phyloP scores from a whole-genome alignment of 1,140 invertebrate species.

The Ips typographus region DNA sequence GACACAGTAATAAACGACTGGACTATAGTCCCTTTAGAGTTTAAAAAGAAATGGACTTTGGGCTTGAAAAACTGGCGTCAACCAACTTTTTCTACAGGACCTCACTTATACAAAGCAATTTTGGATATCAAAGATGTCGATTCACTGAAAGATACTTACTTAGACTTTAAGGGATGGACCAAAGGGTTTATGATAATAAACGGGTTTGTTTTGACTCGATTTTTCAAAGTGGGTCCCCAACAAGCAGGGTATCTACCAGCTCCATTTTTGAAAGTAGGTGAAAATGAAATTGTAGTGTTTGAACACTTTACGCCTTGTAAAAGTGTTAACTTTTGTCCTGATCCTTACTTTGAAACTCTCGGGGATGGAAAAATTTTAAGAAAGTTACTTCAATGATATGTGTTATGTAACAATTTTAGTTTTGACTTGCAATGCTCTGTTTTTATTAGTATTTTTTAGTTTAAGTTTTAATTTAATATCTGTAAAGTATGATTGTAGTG shows the following conservation, averaged over 20 bases:
- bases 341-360: slow-evolving; percentile 33
- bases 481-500: too few species aligned
- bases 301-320: slow-evolving; percentile 46
- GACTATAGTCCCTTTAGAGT: slow-evolving; percentile 57
- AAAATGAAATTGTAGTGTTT: slow-evolving; percentile 54
- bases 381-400: slow-evolving; percentile 12
- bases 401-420: background rate
- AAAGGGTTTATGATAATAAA: slow-evolving; percentile 67
- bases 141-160: slow-evolving; percentile 43
- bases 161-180: slow-evolving; percentile 55
- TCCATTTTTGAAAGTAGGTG: slow-evolving; percentile 56
- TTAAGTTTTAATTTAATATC: too few species aligned
- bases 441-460: too few species aligned
- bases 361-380: slow-evolving; percentile 31
- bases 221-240: slow-evolving; percentile 60
- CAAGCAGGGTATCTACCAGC: slow-evolving; percentile 62
- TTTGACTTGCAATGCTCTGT: too few species aligned
- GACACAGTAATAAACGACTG: slow-evolving; percentile 50
- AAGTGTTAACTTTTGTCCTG: slow-evolving; percentile 34
- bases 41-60: slow-evolving; percentile 52
- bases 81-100: slow-evolving; percentile 36
- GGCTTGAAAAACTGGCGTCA: slow-evolving; percentile 37
- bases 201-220: slow-evolving; percentile 65
- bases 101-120: slow-evolving; percentile 47
- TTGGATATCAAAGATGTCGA: slow-evolving; percentile 30